These are phyloP conservation scores for Eulimnadia texana DNA, from an alignment of 1,140 invertebrate genomes.

Conservation along the genomic window DNA sequence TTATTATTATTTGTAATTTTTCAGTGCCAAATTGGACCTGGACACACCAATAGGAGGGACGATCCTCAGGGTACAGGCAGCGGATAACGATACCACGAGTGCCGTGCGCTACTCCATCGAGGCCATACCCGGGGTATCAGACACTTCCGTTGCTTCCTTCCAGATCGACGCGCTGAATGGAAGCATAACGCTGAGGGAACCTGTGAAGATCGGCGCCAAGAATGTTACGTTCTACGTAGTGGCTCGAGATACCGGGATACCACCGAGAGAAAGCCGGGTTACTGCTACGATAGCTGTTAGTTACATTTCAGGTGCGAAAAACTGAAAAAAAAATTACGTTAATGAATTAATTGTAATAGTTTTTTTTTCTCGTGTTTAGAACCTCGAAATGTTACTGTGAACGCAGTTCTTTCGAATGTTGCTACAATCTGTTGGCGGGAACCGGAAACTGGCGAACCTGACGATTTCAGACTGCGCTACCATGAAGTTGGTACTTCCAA, in stretches of 20 bases:
- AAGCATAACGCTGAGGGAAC: background rate
- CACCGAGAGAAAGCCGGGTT: background rate
- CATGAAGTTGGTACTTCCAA: background rate
- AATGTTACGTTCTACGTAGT: conserved; percentile 8
- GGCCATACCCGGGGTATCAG: background rate
- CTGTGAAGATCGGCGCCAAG: background rate
- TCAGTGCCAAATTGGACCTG: background rate
- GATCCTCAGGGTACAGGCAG: background rate
- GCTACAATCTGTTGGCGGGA: conserved; percentile 13
- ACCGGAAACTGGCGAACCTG: background rate
- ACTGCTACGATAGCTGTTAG: background rate
- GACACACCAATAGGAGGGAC: background rate
- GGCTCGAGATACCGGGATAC: conserved; percentile 1
- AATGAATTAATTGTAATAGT: background rate
- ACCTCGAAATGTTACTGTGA: conserved; percentile 8
- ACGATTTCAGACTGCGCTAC: conserved; percentile 5
- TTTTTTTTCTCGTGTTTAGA: background rate
- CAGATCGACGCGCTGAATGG: background rate
- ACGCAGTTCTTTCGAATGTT: background rate
- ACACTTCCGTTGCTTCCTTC: background rate
- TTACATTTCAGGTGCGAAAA: background rate
- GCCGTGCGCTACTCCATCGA: background rate
- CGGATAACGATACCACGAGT: conserved; percentile 10
- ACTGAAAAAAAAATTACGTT: background rate
- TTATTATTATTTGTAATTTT: background rate